phyloP scores from a whole-genome alignment of 2,113 vertebrate genomes.

The Nycticryphes semicollaris region DNA sequence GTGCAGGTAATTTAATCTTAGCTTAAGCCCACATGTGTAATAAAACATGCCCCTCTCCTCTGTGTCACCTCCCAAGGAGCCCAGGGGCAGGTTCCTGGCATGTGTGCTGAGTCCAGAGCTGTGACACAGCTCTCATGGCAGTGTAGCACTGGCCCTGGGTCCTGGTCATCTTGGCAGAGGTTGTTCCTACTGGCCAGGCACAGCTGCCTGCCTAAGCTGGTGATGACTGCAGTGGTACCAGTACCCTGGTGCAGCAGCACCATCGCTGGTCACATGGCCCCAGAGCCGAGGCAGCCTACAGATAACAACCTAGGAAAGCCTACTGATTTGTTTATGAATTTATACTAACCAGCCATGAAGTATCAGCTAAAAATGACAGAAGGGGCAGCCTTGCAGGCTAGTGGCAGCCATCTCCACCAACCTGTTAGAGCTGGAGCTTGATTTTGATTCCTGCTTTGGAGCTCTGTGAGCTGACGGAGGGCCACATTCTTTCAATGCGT shows the following conservation, averaged over 20 bases:
- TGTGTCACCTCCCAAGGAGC: neutral
- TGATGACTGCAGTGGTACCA: neutral
- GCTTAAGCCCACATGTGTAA: neutral
- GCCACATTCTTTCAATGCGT: neutral
- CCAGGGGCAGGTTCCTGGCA: neutral
- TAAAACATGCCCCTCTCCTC: neutral
- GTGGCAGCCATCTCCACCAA: neutral
- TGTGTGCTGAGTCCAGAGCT: neutral
- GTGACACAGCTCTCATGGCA: neutral
- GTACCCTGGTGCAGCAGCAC: neutral
- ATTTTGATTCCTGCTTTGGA: slow-evolving; percentile 7
- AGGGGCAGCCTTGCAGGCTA: neutral
- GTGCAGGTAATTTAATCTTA: neutral
- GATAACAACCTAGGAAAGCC: neutral
- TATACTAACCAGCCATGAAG: neutral
- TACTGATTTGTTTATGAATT: neutral
- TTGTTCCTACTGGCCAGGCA: neutral
- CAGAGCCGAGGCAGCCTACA: neutral
- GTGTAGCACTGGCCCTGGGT: neutral
- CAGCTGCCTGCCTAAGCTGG: neutral
- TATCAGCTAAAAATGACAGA: neutral
- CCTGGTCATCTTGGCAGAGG: neutral
- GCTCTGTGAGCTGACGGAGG: neutral
- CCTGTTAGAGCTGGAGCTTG: neutral
- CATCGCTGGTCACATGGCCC: neutral